Base-by-base conservation (phyloP, 2,888 invertebrate genomes). In the Urechis unicinctus region DNA sequence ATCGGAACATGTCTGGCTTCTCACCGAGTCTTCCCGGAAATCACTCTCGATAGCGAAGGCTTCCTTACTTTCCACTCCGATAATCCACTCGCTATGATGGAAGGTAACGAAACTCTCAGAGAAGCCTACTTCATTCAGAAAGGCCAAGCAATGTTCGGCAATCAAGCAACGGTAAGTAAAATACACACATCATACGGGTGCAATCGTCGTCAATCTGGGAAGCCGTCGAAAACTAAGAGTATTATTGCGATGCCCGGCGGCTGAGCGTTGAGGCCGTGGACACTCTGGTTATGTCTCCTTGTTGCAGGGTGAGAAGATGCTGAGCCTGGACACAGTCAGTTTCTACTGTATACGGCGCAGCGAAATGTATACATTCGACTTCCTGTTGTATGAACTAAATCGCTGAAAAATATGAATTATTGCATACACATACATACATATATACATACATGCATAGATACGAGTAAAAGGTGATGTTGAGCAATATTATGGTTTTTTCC, bases 281-380 rank as follows among this genome's bases (percentile, higher is more conserved):
- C n/a, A n/a, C n/a, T 24, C 22, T n/a, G 44, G 1, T 17, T n/a
- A 4, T 44, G 6, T 44, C 6, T 44, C 6, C 25, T 44, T 44
- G n/a, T 13, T 24, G 22, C 21, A 1, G 5, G 3, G 9, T 21
- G 48, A 48, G 9, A 2, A 1, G 13, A 50, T 50, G 50, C 36
- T 50, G 6, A 50, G 50, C 4, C 22, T 2, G 21, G 25, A 36
- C 25, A 50, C 50, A 13, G 25, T 24, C 29, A 50, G 30, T 22
- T 22, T 50, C 17, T 36, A 50, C 36, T 50, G 36, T 36, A 36
- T 50, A 1, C 17, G 25, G 1, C 50, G 31, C n/a, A 17, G 25
- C 1, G 50, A 50, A 50, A 50, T 50, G 3, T 50, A 31, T 25
- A 50, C 36, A 36, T 50, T 31, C 9, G 50, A 50, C 1, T 50